A percentile compares a stretch with the other conserved stretches of the same genome.
Evolutionary conservation across 2,113 vertebrate species (phyloP).

Genomic region (Nicator chloris): DNA sequence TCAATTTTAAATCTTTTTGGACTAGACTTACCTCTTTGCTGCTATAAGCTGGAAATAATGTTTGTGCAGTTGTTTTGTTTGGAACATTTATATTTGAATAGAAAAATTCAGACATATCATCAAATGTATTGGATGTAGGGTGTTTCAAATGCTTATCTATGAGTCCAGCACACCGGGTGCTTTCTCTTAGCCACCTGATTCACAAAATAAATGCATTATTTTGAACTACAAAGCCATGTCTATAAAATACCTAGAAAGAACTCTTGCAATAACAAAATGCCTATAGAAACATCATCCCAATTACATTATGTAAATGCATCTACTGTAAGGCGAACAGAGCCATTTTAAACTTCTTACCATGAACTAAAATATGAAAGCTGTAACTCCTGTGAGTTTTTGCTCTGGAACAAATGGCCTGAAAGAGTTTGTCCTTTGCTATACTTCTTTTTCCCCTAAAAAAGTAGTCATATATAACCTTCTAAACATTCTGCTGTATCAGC

Average conservation of each 20-base stretch:
- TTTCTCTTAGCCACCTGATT: not conserved
- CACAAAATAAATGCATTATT: not conserved
- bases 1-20: not conserved
- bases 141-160: not conserved
- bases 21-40: not conserved
- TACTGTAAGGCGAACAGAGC: not conserved
- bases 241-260: not conserved
- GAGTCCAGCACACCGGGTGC: not conserved
- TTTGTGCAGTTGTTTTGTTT: not conserved
- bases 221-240: not conserved
- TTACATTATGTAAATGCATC: not conserved
- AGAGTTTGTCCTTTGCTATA: not conserved
- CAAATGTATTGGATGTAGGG: not conserved
- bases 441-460: fast-evolving
- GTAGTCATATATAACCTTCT: not conserved
- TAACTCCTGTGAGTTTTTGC: not conserved
- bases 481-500: not conserved
- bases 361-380: not conserved
- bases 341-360: not conserved
- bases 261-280: not conserved
- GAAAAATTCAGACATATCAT: not conserved
- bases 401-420: not conserved
- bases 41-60: not conserved
- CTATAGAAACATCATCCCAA: not conserved
- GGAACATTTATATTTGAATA: not conserved